Evolutionary conservation across 2,113 vertebrate species (phyloP), one percentile per base, ranked within the genome.

Genomic region (Marmota monax): DNA sequence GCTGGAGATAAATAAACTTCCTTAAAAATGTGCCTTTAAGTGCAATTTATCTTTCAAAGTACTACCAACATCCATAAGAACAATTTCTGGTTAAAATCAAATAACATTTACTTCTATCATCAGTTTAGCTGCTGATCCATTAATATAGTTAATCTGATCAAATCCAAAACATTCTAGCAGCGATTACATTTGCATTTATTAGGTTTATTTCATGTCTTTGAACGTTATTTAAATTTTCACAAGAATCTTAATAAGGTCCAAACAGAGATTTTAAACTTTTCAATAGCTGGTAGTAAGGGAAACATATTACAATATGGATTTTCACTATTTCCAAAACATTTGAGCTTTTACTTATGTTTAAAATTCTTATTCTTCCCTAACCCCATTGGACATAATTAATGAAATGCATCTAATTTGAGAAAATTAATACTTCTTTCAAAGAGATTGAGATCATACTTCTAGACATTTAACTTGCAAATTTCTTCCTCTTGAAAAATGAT

Each of bases 381-480:
- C 25, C 39, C 13, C 14, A 89, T 16, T 92, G 58, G 56, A 90
- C 13, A 86, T 93, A 97, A 95, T 93, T 94, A 95, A 88, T 96
- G 67, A 97, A 89, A 90, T 84, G 23, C 2, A 82, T 61, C 20
- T 13, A 94, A 88, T 90, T 80, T 92, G 63, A 14, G 17, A 83
- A 95, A 96, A 90, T 63, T 77, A 92, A 18, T 58, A 91, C 27
- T 3, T 77, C 32, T 95, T 80, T 94, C 85, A 61, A 90, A 97
- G 51, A 23, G 10, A 48, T 48, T 93, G 32, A 80, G 12, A 92
- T 88, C 88, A 79, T 67, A n/a, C 14, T 92, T 77, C 7, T n/a
- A 88, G 42, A 84, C 5, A 94, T 95, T 92, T 95, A 90, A 88
- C 77, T 94, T 96, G 56, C 7, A 96, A 97, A 74, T 94, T 85